phyloP scores from a whole-genome alignment of 2,888 invertebrate genomes.

The Hypomecis atomaria region DNA sequence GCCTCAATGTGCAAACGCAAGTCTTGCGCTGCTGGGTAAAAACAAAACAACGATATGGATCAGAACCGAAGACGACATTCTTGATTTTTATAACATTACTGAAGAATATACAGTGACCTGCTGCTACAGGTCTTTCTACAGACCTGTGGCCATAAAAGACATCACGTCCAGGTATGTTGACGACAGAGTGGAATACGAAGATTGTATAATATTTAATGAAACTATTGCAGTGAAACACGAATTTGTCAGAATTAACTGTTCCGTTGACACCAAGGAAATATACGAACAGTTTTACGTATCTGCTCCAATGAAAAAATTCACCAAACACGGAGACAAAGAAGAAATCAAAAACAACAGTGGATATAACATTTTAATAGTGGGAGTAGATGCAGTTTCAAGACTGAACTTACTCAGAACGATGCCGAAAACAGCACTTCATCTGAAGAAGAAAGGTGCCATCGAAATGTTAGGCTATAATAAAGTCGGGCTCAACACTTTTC shows the following conservation, averaged over 20 bases:
- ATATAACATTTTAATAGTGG: conserved; percentile 91
- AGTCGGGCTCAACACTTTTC: conserved; percentile 97
- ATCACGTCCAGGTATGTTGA: conserved; percentile 52
- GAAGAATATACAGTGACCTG: conserved; percentile 72
- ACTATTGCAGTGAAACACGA: conserved; percentile 77
- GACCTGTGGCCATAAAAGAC: conserved; percentile 34
- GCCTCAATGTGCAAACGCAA: conserved; percentile 32
- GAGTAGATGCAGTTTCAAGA: conserved; percentile 94
- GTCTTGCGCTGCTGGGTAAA: conserved; percentile 68
- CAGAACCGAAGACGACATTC: conserved; percentile 58
- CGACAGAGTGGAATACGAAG: conserved; percentile 65
- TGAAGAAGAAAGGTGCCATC: conserved; percentile 87
- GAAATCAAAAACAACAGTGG: conserved; percentile 42
- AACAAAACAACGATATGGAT: conserved; percentile 83
- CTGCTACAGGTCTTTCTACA: conserved; percentile 81
- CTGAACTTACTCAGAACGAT: conserved; percentile 93
- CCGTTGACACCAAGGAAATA: conserved; percentile 59
- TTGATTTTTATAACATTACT: conserved; percentile 73
- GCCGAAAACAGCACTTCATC: conserved; percentile 87
- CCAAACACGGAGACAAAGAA: conserved; percentile 27
- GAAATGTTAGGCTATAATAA: conserved; percentile 96
- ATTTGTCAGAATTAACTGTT: conserved; percentile 87
- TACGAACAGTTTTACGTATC: conserved; percentile 88
- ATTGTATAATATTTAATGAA: conserved; percentile 73
- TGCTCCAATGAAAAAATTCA: conserved; percentile 68